phyloP scores from a whole-genome alignment of 1,140 invertebrate species.

The Bombus affinis region DNA sequence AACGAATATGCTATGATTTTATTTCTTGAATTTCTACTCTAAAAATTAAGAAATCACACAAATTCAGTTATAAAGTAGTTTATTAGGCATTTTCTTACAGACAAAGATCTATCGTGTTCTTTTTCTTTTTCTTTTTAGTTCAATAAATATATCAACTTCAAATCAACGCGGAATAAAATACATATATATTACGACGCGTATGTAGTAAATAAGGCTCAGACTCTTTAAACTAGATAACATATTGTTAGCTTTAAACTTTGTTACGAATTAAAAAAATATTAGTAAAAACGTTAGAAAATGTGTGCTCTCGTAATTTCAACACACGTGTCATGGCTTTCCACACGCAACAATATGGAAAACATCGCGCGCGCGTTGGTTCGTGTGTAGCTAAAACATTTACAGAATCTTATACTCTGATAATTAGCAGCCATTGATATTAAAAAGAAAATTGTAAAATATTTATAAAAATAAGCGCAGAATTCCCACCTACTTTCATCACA shows the following conservation, averaged over 20 bases:
- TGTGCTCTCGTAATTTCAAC: slow-evolving; percentile 2
- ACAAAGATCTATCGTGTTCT: not conserved
- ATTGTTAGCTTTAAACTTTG: not conserved
- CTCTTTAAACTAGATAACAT: not conserved
- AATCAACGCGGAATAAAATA: slow-evolving; percentile 2
- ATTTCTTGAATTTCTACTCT: not conserved
- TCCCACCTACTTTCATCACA: not conserved
- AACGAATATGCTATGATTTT: not conserved
- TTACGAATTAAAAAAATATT: slow-evolving; percentile 26
- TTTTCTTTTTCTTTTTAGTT: not conserved
- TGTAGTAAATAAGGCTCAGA: not conserved
- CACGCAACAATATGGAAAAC: slow-evolving; percentile 12
- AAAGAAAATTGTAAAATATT: not conserved
- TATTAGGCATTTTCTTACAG: slow-evolving; percentile 34
- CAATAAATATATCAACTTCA: slow-evolving; percentile 15
- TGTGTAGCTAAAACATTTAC: not conserved
- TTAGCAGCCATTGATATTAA: not conserved
- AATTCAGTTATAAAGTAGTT: slow-evolving; percentile 11
- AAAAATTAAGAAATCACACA: not conserved
- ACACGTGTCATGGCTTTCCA: not conserved
- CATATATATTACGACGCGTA: not conserved
- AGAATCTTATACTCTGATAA: not conserved
- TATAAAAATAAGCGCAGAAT: not conserved
- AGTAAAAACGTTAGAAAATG: slow-evolving; percentile 39
- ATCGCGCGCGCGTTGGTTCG: not conserved